A percentile compares a stretch with the other conserved stretches of the same genome.
Evolutionary conservation across 2,113 vertebrate species (phyloP).

Genomic region (Peromyscus californicus): DNA sequence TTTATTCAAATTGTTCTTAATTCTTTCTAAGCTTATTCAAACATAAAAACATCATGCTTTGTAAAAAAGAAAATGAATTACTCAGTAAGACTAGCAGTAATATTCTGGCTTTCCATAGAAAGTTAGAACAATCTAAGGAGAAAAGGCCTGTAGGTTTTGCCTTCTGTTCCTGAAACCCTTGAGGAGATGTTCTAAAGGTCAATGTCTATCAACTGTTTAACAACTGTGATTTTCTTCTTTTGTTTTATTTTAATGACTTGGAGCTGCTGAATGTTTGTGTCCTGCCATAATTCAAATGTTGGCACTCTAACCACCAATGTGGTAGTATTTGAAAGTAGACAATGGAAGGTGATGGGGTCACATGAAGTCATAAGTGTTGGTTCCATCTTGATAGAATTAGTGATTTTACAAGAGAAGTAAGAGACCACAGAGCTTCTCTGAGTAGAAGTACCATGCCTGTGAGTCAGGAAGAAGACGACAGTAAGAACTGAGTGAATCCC

Average conservation of each 20-base stretch:
- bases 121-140: conserved; percentile 7
- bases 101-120: conserved; percentile 30
- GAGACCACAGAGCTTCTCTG: background rate
- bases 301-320: background rate
- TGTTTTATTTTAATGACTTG: conserved; percentile 2
- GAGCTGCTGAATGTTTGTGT: background rate
- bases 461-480: background rate
- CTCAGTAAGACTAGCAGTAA: background rate
- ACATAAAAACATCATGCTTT: background rate
- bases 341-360: background rate
- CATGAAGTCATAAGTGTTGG: background rate
- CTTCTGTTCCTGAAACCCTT: background rate
- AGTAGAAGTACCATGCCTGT: background rate
- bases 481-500: background rate
- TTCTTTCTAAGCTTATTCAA: background rate
- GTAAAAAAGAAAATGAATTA: conserved; percentile 26
- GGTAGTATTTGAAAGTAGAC: background rate
- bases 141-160: background rate
- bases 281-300: background rate
- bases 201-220: background rate
- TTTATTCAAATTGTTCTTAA: conserved; percentile 53
- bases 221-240: conserved; percentile 24
- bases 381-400: background rate
- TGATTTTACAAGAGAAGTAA: background rate
- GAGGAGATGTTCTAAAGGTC: background rate